Percentiles rank a stretch among this genome's conserved stretches.
Conservation (phyloP, 2,797 vertebrate genomes). For the Chromis chromis region DNA sequence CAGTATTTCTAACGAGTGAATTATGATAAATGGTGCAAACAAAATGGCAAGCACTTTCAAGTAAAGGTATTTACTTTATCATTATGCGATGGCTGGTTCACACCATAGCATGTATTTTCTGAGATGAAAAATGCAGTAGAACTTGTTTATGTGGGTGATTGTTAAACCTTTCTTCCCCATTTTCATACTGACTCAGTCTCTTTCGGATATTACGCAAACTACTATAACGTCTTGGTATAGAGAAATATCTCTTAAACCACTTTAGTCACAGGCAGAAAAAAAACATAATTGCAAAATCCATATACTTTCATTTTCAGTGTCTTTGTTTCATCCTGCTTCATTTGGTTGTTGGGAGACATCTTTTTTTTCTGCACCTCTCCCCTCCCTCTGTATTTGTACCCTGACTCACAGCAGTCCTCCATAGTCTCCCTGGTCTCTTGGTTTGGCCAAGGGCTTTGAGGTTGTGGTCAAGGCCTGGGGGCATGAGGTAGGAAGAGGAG, state of each 20-base stretch:
- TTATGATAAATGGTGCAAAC: background rate
- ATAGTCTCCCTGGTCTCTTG: constrained; percentile 59
- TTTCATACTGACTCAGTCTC: background rate
- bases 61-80: background rate
- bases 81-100: background rate
- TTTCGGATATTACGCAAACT: background rate
- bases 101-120: background rate
- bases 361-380: constrained; percentile 2
- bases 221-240: background rate
- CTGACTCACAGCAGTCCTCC: constrained; percentile 69
- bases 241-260: background rate
- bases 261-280: background rate
- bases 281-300: background rate
- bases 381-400: constrained; percentile 45
- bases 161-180: background rate
- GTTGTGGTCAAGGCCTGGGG: constrained; percentile 74
- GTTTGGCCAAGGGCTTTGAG: constrained; percentile 73
- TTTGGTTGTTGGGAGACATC: constrained; percentile 44
- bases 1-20: background rate
- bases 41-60: constrained; percentile 9
- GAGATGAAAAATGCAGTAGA: background rate
- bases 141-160: background rate
- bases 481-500: constrained; percentile 64
- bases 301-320: constrained; percentile 4
- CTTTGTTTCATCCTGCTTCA: constrained; percentile 12